These are phyloP conservation scores for Aporophyla nigra DNA, from an alignment of 2,888 invertebrate species.

Conservation along the genomic window DNA sequence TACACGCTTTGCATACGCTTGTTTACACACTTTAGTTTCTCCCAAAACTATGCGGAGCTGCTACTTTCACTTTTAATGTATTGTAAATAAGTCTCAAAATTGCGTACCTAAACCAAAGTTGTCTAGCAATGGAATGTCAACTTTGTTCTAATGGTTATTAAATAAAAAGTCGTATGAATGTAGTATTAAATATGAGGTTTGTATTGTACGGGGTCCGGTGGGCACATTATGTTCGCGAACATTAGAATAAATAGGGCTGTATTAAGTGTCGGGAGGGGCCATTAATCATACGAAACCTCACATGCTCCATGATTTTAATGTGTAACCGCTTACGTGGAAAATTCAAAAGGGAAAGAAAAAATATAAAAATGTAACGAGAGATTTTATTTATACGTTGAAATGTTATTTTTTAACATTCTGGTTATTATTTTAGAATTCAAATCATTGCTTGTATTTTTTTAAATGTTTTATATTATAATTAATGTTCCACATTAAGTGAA, in stretches of 20 bases:
- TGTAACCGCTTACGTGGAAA: constrained; percentile 74
- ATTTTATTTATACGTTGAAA: constrained; percentile 60
- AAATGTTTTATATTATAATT: constrained; percentile 48
- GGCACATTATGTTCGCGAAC: constrained; percentile 64
- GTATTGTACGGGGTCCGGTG: constrained; percentile 57
- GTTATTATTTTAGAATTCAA: constrained; percentile 64
- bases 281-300: constrained; percentile 78
- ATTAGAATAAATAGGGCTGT: constrained; percentile 75
- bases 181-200: constrained; percentile 37
- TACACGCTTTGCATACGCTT: constrained; percentile 5
- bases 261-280: constrained; percentile 73
- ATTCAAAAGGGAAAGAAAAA: constrained; percentile 70
- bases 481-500: constrained; percentile 35
- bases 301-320: constrained; percentile 75
- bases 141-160: constrained; percentile 45
- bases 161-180: constrained; percentile 52
- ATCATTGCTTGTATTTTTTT: constrained; percentile 52
- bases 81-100: constrained; percentile 39
- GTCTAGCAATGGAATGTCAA: constrained; percentile 41
- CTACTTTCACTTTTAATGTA: constrained; percentile 34
- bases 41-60: neutral
- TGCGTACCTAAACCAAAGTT: neutral
- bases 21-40: constrained; percentile 21
- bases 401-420: constrained; percentile 46
- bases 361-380: constrained; percentile 60